Base-by-base conservation (phyloP, 2,888 invertebrate genomes). In the Pelosia muscerda region DNA sequence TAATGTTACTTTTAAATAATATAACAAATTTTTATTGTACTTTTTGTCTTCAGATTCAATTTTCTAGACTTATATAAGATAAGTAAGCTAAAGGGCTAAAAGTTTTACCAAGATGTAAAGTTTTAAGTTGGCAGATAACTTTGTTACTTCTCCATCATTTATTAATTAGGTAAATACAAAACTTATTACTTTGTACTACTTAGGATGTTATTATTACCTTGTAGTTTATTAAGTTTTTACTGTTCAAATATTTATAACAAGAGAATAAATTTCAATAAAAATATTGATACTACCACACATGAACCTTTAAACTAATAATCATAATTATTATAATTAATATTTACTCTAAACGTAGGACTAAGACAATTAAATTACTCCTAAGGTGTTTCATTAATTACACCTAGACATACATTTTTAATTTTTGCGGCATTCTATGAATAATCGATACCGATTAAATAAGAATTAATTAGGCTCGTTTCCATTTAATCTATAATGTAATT, bases 401-500 rank as follows among this genome's bases (percentile, higher is more conserved):
- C 61, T 56, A 19, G 9, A 34, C 6, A 13, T 68, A 60, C 22
- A 42, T 31, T 28, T 10, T 49, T 23, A 59, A 62, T 56, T 65
- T 55, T 8, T 13, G 25, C 28, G 4, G 1, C 23, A 11, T 62
- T 68, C 63, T 66, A 68, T 66, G 26, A 70, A 76, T 78, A 75
- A 78, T 83, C 79, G 67, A 71, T 72, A 73, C 73, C 81, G 81
- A 84, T 86, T 85, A 82, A 81, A 78, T 78, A 76, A 74, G 83
- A 85, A 87, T 86, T 86, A 86, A 88, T 88, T 88, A 81, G 84
- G 86, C 82, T 81, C 78, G 76, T 84, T 49, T 85, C 87, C 83
- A 88, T 88, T 85, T 88, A 90, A 89, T 88, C 87, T 86, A 73
- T 78, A 78, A 84, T 85, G 87, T 91, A 89, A 92, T 92, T 89